Evolutionary conservation across 1,140 invertebrate species (phyloP).

Genomic region (Pectinophora gossypiella): DNA sequence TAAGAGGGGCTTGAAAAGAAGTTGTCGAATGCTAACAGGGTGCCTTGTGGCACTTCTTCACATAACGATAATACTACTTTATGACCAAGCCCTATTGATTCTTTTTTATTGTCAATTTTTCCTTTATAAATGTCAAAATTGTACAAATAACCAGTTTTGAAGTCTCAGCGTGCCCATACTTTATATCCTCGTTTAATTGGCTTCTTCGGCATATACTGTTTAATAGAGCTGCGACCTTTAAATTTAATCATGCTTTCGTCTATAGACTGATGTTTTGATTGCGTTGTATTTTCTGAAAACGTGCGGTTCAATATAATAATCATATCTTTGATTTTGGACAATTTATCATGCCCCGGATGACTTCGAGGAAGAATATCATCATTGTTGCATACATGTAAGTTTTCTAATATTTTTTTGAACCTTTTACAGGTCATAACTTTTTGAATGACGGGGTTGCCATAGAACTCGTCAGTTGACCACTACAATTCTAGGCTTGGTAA

Average conservation of each 20-base stretch:
- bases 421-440: slow-evolving; percentile 52
- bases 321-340: slow-evolving; percentile 48
- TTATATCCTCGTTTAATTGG: slow-evolving; percentile 51
- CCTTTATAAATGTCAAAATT: slow-evolving; percentile 65
- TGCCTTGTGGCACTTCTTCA: slow-evolving; percentile 23
- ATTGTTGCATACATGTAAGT: slow-evolving; percentile 53
- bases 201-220: slow-evolving; percentile 51
- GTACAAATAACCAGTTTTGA: slow-evolving; percentile 27
- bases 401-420: slow-evolving; percentile 46
- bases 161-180: slow-evolving; percentile 27
- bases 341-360: slow-evolving; percentile 45
- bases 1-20: slow-evolving; percentile 52
- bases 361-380: slow-evolving; percentile 28
- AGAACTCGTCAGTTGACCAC: slow-evolving; percentile 44
- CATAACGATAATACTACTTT: slow-evolving; percentile 43
- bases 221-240: slow-evolving; percentile 41
- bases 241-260: slow-evolving; percentile 58
- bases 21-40: slow-evolving; percentile 55
- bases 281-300: slow-evolving; percentile 27
- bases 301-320: slow-evolving; percentile 31
- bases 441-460: slow-evolving; percentile 44
- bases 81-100: slow-evolving; percentile 38
- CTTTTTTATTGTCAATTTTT: slow-evolving; percentile 25
- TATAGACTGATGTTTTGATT: slow-evolving; percentile 33
- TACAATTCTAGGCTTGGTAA: slow-evolving; percentile 30